Base-by-base conservation (phyloP, 1,140 invertebrate genomes). In the Melanaphis sacchari region DNA sequence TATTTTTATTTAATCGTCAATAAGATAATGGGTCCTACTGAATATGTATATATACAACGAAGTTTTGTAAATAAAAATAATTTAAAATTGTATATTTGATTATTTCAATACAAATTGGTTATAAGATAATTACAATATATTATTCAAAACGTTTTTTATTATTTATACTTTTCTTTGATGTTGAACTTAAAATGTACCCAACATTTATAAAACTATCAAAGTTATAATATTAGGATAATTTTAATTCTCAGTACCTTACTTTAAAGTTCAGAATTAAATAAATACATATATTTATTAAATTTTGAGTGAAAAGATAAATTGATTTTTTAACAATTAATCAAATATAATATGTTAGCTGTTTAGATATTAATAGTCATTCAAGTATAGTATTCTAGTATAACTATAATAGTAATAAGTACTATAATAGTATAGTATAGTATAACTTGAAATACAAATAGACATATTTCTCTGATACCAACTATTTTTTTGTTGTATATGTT, bases 21-120 rank as follows among this genome's bases (percentile, higher is more conserved):
- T 11, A 15, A 49, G 46, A 49, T 49, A 49, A 49, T 49, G 46
- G 46, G 7, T 43, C 46, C 3, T 18, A 49, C 46, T 21, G 46
- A 49, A 49, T 15, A 18, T 49, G 15, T 59, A 52, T 52, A 24
- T 0, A 52, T 59, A 21, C n/a, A 76, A 76, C 5, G 59, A 76
- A n/a, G 59, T 76, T 76, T 76, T 76, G 59, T n/a, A n/a, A 76
- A 76, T 76, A 18, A 76, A 76, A 76, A 76, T 76, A 76, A n/a
- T 76, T 76, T n/a, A 18, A n/a, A 4, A 18, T 18, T n/a, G 59
- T n/a, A 18, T 66, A 66, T 18, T 76, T n/a, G n/a, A 76, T n/a
- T 76, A 76, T 21, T 76, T 15, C 4, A 18, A 4, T 76, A 21
- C 15, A 76, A n/a, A n/a, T n/a, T 66, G 59, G 15, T 49, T 66